Evolutionary conservation across 2,113 vertebrate species (phyloP).

Genomic region (Gila orcuttii): DNA sequence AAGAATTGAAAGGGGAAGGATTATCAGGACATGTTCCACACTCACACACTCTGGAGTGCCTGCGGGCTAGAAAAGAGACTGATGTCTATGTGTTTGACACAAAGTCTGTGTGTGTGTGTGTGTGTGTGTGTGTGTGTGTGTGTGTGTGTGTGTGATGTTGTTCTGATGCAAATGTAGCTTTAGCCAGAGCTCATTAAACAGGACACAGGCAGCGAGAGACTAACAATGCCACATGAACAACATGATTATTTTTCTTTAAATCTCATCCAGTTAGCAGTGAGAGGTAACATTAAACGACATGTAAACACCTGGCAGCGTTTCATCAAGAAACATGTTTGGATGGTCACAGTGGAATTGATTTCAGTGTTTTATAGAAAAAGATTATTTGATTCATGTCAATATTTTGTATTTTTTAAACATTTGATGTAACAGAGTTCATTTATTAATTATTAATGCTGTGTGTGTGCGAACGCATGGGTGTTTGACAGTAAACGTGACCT

Average conservation of each 20-base stretch:
- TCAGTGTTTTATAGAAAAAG: neutral
- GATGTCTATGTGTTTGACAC: constrained; percentile 22
- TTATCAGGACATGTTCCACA: neutral
- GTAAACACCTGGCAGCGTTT: neutral
- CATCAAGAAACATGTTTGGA: neutral
- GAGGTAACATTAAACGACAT: neutral
- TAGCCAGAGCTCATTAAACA: constrained; percentile 27
- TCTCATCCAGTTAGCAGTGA: neutral
- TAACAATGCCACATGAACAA: neutral
- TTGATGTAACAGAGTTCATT: neutral
- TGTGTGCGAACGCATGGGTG: constrained; percentile 38
- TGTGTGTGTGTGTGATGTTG: constrained; percentile 6
- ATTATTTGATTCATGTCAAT: neutral
- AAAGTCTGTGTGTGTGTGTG: no score
- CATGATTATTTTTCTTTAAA: constrained; percentile 25
- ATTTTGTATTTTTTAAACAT: neutral
- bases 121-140: neutral
- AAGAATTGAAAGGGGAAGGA: neutral
- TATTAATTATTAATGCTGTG: neutral
- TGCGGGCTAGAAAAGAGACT: neutral
- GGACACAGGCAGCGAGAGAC: neutral
- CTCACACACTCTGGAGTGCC: neutral
- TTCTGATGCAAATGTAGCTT: constrained; percentile 20
- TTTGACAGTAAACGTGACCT: constrained; percentile 15
- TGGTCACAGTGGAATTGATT: neutral